Conservation (phyloP, 2,797 vertebrate species). For the Enteromius afrohamiltoni region DNA sequence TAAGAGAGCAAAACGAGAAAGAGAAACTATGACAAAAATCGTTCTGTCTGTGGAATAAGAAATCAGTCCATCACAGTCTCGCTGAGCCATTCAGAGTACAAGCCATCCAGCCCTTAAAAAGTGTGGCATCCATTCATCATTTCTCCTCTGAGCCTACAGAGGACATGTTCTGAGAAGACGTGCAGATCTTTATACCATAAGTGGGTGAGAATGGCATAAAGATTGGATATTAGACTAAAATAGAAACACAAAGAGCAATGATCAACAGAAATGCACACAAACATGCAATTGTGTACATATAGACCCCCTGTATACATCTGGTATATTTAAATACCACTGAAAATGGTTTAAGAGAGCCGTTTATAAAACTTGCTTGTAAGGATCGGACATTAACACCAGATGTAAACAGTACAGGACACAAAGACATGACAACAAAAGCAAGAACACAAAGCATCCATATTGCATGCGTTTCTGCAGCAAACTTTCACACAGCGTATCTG, state of each 20-base stretch:
- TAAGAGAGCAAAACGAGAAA: constrained; percentile 43
- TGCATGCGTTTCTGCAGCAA: constrained; percentile 42
- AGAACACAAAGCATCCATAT: constrained; percentile 40
- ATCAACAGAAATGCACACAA: constrained; percentile 52
- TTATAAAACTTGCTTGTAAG: not conserved
- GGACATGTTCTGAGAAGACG: constrained; percentile 22
- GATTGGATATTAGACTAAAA: constrained; percentile 33
- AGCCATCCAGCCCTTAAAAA: constrained; percentile 65
- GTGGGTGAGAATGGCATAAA: constrained; percentile 45
- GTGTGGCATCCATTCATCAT: constrained; percentile 50
- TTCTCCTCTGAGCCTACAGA: constrained; percentile 53
- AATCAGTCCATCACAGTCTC: constrained; percentile 22
- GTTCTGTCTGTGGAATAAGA: constrained; percentile 35
- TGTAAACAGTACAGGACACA: constrained; percentile 9
- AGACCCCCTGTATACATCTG: not conserved
- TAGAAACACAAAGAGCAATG: constrained; percentile 21
- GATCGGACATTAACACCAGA: not conserved
- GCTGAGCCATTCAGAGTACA: constrained; percentile 57
- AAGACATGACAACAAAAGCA: constrained; percentile 30
- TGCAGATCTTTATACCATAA: constrained; percentile 52
- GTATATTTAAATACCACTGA: not conserved
- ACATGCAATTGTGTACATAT: constrained; percentile 37
- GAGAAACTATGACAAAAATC: constrained; percentile 41
- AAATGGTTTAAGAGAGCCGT: not conserved
- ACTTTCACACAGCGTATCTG: constrained; percentile 38